Evolutionary conservation across 35 echinoderm and acorn worm species (phyloP), one percentile per base, ranked within the genome.

Genomic region (Amphiura filiformis): DNA sequence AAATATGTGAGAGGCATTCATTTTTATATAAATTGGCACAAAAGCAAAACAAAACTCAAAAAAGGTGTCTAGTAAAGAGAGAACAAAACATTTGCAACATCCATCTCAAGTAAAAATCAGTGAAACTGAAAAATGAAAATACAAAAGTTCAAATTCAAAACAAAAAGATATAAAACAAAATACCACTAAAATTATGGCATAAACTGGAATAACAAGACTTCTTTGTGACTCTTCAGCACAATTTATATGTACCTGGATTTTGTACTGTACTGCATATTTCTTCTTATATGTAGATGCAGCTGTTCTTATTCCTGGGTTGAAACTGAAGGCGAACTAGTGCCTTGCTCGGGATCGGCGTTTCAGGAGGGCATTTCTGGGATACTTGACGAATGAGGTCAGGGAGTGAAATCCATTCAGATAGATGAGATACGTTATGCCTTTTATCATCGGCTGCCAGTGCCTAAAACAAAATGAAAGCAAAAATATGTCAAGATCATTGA

Each of bases 391-490:
- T 84, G 38, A 84, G 33, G 33, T 84, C 82, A 20, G 33, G 33
- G 14, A 84, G 39, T 7, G 82, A 84, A 56, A 84, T 84, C 82
- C 82, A 84, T 32, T 84, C 22, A 57, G 82, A 52, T 38, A 84
- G 31, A 31, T 84, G 82, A 7, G 82, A 37, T 20, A 32, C 39
- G 31, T 84, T 84, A 38, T 84, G 82, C 14, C 82, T 13, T 41
- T 40, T 84, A 57, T 84, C 82, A 84, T 84, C 82, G 9, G 35
- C 82, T 56, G 82, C 82, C 7, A 52, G 44, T 20, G 20, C 44
- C 44, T 52, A 20, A 52, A 52, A 20, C 7, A 11, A 20, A 52
- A 52, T 11, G 44, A 11, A 52, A 11, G 20, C 44, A 52, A 20
- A 52, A 52, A n/a, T n/a, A n/a, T n/a, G n/a, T n/a, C n/a, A n/a